These are phyloP conservation scores for Pinctada fucata DNA, from an alignment of 2,888 invertebrate species.

Conservation along the genomic window DNA sequence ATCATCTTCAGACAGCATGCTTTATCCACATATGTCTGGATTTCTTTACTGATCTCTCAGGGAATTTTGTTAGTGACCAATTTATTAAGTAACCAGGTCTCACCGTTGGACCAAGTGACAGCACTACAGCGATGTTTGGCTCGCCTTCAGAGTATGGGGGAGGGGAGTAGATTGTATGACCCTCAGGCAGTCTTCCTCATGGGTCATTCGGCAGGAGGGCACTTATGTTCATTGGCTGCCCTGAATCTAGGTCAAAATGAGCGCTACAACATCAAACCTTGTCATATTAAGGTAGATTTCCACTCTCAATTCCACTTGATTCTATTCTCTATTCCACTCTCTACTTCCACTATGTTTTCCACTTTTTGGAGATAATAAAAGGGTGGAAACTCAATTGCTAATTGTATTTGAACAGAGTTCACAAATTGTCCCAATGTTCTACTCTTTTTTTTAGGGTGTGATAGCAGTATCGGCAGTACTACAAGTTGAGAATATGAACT, in stretches of 20 bases:
- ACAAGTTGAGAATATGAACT: conserved; percentile 48
- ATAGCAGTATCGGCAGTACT: conserved; percentile 60
- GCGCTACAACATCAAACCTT: conserved; percentile 33
- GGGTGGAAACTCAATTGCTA: background rate
- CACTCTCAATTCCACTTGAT: background rate
- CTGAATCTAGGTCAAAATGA: conserved; percentile 36
- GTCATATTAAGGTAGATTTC: conserved; percentile 48
- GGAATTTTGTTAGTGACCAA: conserved; percentile 42
- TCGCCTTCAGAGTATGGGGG: conserved; percentile 45
- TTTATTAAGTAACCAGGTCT: conserved; percentile 17
- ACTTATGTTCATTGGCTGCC: conserved; percentile 51
- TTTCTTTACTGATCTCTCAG: conserved; percentile 44
- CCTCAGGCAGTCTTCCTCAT: conserved; percentile 52
- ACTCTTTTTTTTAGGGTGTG: conserved; percentile 56
- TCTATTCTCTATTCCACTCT: too few species aligned
- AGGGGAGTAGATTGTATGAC: conserved; percentile 32
- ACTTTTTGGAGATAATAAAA: too few species aligned
- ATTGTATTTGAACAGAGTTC: too few species aligned
- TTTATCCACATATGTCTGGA: background rate
- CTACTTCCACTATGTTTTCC: too few species aligned
- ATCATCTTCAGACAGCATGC: background rate
- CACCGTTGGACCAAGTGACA: conserved; percentile 46
- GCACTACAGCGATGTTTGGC: conserved; percentile 48
- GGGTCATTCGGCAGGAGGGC: conserved; percentile 67
- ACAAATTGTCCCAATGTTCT: background rate